Conservation (phyloP, 2,113 vertebrate genomes). For the Callipepla squamata region DNA sequence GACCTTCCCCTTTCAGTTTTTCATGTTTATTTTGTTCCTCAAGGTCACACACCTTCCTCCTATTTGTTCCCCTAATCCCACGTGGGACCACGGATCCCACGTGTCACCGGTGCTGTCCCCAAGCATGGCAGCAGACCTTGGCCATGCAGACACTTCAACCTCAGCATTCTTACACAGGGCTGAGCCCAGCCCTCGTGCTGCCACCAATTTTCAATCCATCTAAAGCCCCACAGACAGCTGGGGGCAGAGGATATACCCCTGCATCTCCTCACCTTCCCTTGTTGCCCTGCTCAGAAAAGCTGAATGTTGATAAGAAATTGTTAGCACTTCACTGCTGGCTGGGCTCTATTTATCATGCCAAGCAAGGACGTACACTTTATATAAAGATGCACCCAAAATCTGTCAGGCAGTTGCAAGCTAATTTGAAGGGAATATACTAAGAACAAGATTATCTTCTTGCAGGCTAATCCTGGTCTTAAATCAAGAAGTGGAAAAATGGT, state of each 20-base stretch:
- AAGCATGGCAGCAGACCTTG: accelerated
- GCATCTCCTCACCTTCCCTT: neutral
- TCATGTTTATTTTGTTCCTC: neutral
- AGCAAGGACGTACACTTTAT: neutral
- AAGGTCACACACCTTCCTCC: neutral
- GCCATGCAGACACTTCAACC: accelerated
- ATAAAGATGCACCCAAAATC: neutral
- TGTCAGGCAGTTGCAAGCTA: neutral
- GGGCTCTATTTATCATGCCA: neutral
- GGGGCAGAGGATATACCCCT: accelerated
- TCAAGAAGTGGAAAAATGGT: neutral
- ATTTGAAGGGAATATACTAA: neutral
- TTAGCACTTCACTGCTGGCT: accelerated
- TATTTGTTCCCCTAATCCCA: neutral
- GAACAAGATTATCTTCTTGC: neutral
- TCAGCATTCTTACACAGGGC: neutral
- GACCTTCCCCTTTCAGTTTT: neutral
- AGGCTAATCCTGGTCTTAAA: neutral
- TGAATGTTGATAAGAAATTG: accelerated
- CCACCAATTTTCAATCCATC: neutral
- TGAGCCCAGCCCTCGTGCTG: neutral
- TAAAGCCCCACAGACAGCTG: accelerated
- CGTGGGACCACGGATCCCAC: neutral
- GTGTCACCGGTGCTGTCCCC: neutral
- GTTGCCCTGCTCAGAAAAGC: neutral